A percentile compares a stretch with the other conserved stretches of the same genome.
phyloP scores from a whole-genome alignment of 2,888 invertebrate genomes.

The Cotesia congregata region DNA sequence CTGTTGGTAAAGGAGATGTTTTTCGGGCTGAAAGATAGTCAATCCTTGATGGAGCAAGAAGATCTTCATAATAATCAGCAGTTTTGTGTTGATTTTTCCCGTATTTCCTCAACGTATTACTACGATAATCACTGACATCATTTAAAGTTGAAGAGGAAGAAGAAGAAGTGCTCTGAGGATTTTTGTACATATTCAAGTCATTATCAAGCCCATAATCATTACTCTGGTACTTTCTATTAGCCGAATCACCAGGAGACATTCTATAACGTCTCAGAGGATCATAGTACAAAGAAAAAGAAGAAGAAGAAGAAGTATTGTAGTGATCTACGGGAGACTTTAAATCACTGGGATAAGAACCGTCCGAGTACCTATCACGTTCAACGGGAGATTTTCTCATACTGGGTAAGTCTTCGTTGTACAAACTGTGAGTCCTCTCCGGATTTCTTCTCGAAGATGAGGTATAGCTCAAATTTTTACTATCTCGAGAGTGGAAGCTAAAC shows the following conservation, averaged over 20 bases:
- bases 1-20: slow-evolving; percentile 51
- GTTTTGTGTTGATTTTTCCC: slow-evolving; percentile 53
- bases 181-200: slow-evolving; percentile 53
- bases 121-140: slow-evolving; percentile 48
- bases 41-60: slow-evolving; percentile 59
- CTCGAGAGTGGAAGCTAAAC: slow-evolving; percentile 64
- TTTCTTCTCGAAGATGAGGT: slow-evolving; percentile 46
- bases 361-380: slow-evolving; percentile 58
- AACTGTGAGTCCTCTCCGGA: slow-evolving; percentile 56
- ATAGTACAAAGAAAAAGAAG: slow-evolving; percentile 50
- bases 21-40: slow-evolving; percentile 57
- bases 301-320: slow-evolving; percentile 47
- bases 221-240: slow-evolving; percentile 59
- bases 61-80: slow-evolving; percentile 65
- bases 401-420: slow-evolving; percentile 56
- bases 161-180: slow-evolving; percentile 47
- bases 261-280: slow-evolving; percentile 61
- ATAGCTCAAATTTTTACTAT: slow-evolving; percentile 46
- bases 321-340: slow-evolving; percentile 55
- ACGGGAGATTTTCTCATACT: slow-evolving; percentile 56
- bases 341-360: slow-evolving; percentile 49
- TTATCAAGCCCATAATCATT: slow-evolving; percentile 56
- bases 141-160: slow-evolving; percentile 47
- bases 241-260: slow-evolving; percentile 56
- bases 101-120: slow-evolving; percentile 55